phyloP scores from a whole-genome alignment of 2,888 invertebrate genomes.

The Periphyllus acericola region DNA sequence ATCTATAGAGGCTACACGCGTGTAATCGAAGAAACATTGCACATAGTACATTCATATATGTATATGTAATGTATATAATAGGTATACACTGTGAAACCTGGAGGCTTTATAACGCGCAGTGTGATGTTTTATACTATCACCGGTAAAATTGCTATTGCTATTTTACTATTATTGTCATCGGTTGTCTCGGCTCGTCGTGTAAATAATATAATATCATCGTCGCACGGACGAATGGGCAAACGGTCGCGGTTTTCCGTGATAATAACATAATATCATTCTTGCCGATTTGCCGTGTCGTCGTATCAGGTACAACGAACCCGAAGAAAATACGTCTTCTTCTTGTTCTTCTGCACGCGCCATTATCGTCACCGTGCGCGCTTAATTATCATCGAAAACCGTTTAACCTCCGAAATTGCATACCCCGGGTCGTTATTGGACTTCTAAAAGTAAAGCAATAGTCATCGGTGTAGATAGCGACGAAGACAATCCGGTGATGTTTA shows the following conservation, averaged over 20 bases:
- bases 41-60: no score
- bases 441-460: neutral
- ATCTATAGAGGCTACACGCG: neutral
- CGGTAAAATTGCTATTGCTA: neutral
- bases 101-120: no score
- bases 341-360: neutral
- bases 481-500: neutral
- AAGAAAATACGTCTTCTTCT: neutral
- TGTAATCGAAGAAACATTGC: no score
- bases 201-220: neutral
- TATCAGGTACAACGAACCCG: slow-evolving; percentile 2
- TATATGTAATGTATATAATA: no score
- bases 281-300: neutral
- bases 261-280: neutral
- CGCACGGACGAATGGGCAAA: slow-evolving; percentile 8
- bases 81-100: no score
- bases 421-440: neutral
- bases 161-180: neutral
- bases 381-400: slow-evolving; percentile 1
- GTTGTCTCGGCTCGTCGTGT: neutral
- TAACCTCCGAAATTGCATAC: neutral
- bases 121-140: no score
- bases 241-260: neutral
- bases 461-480: neutral
- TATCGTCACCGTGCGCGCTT: neutral